phyloP scores from a whole-genome alignment of 2,888 invertebrate species.

The Drosophila koepferae region DNA sequence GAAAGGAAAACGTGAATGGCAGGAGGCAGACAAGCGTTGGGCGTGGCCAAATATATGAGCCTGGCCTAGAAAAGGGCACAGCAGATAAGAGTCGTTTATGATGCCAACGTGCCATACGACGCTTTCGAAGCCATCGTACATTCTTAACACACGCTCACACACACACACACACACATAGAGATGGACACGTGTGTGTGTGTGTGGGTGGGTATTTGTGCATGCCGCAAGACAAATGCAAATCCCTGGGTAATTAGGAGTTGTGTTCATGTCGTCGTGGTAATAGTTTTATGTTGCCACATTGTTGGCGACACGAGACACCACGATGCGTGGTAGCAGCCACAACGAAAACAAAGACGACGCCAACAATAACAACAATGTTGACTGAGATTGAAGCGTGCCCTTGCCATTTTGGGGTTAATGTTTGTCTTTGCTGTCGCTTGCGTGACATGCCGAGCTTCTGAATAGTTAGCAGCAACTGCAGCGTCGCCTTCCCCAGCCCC shows the following conservation, averaged over 20 bases:
- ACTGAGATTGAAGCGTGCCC: constrained; percentile 70
- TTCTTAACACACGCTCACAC: constrained; percentile 30
- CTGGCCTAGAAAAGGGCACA: constrained; percentile 58
- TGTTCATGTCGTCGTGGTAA: constrained; percentile 80
- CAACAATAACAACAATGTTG: constrained; percentile 43
- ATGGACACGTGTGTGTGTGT: neutral
- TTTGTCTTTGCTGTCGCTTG: constrained; percentile 53
- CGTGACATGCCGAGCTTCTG: constrained; percentile 47
- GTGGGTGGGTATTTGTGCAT: constrained; percentile 33
- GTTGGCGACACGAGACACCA: constrained; percentile 59
- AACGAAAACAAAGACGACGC: constrained; percentile 22
- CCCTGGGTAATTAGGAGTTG: constrained; percentile 82
- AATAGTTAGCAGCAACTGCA: constrained; percentile 45
- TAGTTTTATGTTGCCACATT: constrained; percentile 81
- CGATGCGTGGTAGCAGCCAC: constrained; percentile 54
- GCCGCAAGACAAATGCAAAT: constrained; percentile 79
- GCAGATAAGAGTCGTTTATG: constrained; percentile 77
- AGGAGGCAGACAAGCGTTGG: constrained; percentile 42
- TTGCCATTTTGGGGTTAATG: constrained; percentile 63
- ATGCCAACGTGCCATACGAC: constrained; percentile 64
- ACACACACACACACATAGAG: constrained; percentile 6
- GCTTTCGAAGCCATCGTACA: constrained; percentile 41
- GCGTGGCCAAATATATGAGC: constrained; percentile 51
- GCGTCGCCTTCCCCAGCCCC: neutral
- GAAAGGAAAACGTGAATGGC: constrained; percentile 37